Base-by-base conservation (phyloP, 2,113 vertebrate species). In the Opisthocomus hoazin region DNA sequence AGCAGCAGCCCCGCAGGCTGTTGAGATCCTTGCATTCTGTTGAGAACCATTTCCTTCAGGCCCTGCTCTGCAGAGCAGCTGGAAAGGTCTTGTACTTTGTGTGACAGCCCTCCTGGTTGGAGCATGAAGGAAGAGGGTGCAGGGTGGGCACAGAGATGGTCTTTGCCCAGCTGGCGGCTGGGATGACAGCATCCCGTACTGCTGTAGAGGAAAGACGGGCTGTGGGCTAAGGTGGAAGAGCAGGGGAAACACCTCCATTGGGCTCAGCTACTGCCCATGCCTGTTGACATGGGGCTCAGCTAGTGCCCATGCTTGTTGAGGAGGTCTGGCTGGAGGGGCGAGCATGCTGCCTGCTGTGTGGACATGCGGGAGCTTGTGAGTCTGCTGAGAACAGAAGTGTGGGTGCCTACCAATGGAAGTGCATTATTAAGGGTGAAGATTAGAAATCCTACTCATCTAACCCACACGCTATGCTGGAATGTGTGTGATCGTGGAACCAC, bases 1-100 rank as follows among this genome's bases (percentile, higher is more conserved):
- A 79, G n/a, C 9, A 66, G 64, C 45, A 80, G n/a, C n/a, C n/a
- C 45, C 0, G 0, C 37, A 43, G 27, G 32, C 61, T n/a, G n/a
- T n/a, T n/a, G n/a, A n/a, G n/a, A n/a, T n/a, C n/a, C n/a, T n/a
- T n/a, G n/a, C n/a, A n/a, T n/a, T n/a, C 53, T 54, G 6, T 24
- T 1, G 3, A 45, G 24, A 57, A 41, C 41, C 37, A 27, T 37
- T 88, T 56, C 32, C 58, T 76, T 51, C 19, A 20, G 15, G 21
- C 57, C 20, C 41, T 43, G 24, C 15, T 58, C n/a, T 9, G 29
- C 51, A 84, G 73, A 81, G 57, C 50, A 53, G 65, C 65, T 70
- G 60, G 24, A 39, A 75, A 43, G 19, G 10, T 68, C 41, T 58
- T 23, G 6, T 15, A 48, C 13, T 39, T 90, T 45, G 53, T 63